A percentile compares a stretch with the other conserved stretches of the same genome.
Evolutionary conservation across 2,797 vertebrate genomes (phyloP).

Genomic region (Coregonus sp.): DNA sequence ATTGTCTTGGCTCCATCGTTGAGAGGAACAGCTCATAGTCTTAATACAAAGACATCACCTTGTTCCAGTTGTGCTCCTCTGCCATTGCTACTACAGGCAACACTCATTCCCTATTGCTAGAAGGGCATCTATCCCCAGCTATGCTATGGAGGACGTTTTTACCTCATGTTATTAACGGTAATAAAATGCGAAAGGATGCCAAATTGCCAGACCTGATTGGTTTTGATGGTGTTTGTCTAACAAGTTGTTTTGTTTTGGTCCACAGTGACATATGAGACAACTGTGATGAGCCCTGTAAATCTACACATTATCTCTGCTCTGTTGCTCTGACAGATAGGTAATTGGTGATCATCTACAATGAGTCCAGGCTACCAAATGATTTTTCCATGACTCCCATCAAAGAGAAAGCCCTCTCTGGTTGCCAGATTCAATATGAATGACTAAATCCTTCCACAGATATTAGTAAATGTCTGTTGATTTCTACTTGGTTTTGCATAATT

Average conservation of each 20-base stretch:
- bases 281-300: slow-evolving; percentile 24
- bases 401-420: slow-evolving; percentile 15
- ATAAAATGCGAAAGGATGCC: slow-evolving; percentile 19
- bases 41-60: slow-evolving; percentile 28
- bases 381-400: slow-evolving; percentile 38
- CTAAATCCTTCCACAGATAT: slow-evolving; percentile 7
- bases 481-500: neutral
- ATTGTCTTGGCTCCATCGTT: slow-evolving; percentile 31
- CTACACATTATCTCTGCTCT: slow-evolving; percentile 32
- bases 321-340: slow-evolving; percentile 38
- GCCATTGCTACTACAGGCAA: neutral
- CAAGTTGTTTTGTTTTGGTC: slow-evolving; percentile 8
- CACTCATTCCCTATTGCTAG: neutral
- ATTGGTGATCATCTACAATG: slow-evolving; percentile 38
- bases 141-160: neutral
- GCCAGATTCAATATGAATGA: slow-evolving; percentile 19
- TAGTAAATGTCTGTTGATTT: neutral
- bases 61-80: neutral
- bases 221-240: slow-evolving; percentile 12
- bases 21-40: slow-evolving; percentile 40
- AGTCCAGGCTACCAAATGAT: slow-evolving; percentile 27
- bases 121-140: slow-evolving; percentile 4
- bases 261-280: slow-evolving; percentile 15
- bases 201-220: slow-evolving; percentile 12
- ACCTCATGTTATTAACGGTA: slow-evolving; percentile 6